Evolutionary conservation across 2,113 vertebrate genomes (phyloP).

Genomic region (Oncorhynchus keta): DNA sequence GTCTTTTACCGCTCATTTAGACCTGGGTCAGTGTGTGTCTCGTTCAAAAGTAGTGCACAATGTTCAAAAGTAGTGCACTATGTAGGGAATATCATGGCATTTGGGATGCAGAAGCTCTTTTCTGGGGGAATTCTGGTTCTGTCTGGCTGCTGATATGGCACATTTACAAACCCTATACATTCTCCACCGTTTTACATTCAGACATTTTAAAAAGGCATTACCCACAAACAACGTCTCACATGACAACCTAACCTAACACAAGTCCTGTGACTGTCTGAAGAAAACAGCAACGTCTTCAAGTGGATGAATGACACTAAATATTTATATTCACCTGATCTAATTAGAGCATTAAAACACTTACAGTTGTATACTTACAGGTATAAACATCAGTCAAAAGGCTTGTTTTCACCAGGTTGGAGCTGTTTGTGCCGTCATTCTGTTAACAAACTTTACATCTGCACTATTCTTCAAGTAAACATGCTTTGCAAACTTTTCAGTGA

Average conservation of each 20-base stretch:
- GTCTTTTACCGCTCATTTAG: neutral
- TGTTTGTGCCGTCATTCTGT: no score
- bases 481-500: no score
- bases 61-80: no score
- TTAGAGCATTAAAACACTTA: neutral
- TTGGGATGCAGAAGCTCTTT: neutral
- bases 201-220: neutral
- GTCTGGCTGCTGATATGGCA: neutral
- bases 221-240: neutral
- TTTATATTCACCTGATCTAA: neutral
- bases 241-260: neutral
- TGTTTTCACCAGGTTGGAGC: conserved; percentile 15
- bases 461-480: no score
- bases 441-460: no score
- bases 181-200: neutral
- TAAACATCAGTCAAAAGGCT: conserved; percentile 3
- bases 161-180: neutral
- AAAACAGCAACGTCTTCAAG: neutral
- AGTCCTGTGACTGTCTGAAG: neutral
- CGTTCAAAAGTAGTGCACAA: no score
- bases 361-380: no score
- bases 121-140: neutral
- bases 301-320: neutral
- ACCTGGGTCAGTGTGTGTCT: no score
- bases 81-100: no score